Evolutionary conservation across 2,797 vertebrate species (phyloP), one percentile per base, ranked within the genome.

Genomic region (Molossus molossus): DNA sequence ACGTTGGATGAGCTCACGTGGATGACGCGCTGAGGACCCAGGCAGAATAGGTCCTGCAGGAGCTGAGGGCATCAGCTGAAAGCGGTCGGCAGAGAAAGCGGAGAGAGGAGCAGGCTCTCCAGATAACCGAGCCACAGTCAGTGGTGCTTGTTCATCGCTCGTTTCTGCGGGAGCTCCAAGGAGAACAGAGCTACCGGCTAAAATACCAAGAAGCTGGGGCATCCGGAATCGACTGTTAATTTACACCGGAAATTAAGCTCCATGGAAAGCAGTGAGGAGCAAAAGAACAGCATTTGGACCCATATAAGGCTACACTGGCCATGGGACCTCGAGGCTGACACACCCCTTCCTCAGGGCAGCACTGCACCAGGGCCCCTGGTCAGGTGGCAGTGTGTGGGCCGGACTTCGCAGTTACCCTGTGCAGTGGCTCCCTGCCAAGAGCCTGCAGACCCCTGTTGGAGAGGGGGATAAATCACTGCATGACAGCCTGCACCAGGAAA

Each of bases 231-330:
- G 27, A 53, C 50, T 55, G 53, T 33, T 64, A 57, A 81, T 12
- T 64, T 55, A 55, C 57, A n/a, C 10, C 37, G 77, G 81, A 80
- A 87, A 70, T 8, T 5, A 53, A 64, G n/a, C 45, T 29, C 72
- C 57, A 1, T 0, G 15, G 58, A 48, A n/a, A 93, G 84, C 65
- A 70, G 14, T 4, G 20, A 64, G n/a, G 29, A 82, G 17, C 6
- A 2, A 27, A 57, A 58, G 64, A 37, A 21, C 53, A 18, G 50
- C 57, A 23, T 5, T 0, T 21, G 50, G 60, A 50, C 18, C 64
- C 9, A 0, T 0, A 67, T 1, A 27, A 5, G 5, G 21, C 40
- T 14, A 9, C 0, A 0, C 0, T 4, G 0, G 0, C 72, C 3
- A 0, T 33, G 40, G 13, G 11, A 27, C 21, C 55, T 37, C 33